phyloP scores from a whole-genome alignment of 1,140 invertebrate genomes.

The Trachelipus rathkii region DNA sequence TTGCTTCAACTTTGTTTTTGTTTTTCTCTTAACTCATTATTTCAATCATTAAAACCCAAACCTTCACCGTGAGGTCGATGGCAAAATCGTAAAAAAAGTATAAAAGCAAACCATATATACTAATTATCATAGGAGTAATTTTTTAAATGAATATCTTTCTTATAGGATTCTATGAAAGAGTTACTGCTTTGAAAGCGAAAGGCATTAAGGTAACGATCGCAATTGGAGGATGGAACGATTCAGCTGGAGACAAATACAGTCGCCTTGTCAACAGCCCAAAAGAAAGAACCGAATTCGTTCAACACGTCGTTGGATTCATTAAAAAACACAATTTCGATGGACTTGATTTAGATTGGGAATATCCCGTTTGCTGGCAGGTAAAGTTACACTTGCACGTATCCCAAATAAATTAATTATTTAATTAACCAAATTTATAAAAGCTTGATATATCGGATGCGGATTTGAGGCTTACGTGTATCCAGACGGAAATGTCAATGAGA shows the following conservation, averaged over 20 bases:
- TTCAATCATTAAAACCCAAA: too few species aligned
- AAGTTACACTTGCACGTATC: conserved; percentile 18
- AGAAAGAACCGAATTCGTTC: conserved; percentile 55
- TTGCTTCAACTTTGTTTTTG: too few species aligned
- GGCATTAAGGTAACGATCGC: conserved; percentile 61
- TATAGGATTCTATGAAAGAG: conserved; percentile 60
- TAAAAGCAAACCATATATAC: too few species aligned
- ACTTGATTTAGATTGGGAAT: conserved; percentile 64
- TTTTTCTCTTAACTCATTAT: too few species aligned
- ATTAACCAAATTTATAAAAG: too few species aligned
- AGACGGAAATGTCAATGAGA: too few species aligned
- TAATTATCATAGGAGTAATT: too few species aligned
- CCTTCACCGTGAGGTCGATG: too few species aligned
- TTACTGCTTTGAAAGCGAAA: conserved; percentile 56
- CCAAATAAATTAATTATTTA: too few species aligned
- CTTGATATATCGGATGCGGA: too few species aligned
- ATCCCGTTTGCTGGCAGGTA: conserved; percentile 68
- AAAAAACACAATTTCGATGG: conserved; percentile 60
- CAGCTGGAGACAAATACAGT: conserved; percentile 61
- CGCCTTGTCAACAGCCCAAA: conserved; percentile 55
- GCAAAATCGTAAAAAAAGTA: too few species aligned
- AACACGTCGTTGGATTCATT: conserved; percentile 57
- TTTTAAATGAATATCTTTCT: background rate
- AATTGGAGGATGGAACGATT: conserved; percentile 64
- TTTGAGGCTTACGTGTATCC: too few species aligned